Percentiles rank a stretch among this genome's conserved stretches.
Evolutionary conservation across 2,113 vertebrate genomes (phyloP).

Genomic region (Rhipidura dahli): DNA sequence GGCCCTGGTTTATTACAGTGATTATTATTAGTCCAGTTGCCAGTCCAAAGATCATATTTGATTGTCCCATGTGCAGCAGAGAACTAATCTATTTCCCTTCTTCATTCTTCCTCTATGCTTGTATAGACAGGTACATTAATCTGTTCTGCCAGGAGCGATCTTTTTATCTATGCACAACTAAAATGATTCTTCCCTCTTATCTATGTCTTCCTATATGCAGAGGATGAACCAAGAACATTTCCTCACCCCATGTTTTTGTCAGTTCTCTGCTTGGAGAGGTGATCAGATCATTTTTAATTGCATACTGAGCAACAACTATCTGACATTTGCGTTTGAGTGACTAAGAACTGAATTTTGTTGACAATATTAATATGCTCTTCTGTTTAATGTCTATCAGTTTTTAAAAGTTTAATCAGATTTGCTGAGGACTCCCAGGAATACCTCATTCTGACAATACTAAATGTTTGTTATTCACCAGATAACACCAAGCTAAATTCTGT

Average conservation of each 20-base stretch:
- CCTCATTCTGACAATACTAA: not conserved
- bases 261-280: slow-evolving; percentile 22
- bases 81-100: slow-evolving; percentile 35
- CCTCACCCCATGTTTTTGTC: not conserved
- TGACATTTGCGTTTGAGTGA: slow-evolving; percentile 23
- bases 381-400: not conserved
- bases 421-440: not conserved
- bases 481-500: not conserved
- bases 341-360: not conserved
- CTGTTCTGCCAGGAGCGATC: not conserved
- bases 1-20: not conserved
- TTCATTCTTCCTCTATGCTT: slow-evolving; percentile 8
- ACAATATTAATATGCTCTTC: not conserved
- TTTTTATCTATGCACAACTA: slow-evolving; percentile 34
- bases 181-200: slow-evolving; percentile 29
- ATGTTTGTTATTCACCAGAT: not conserved
- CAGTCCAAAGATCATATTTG: slow-evolving; percentile 1
- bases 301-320: slow-evolving; percentile 2
- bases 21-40: slow-evolving; percentile 35
- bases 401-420: not conserved
- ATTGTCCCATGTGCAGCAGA: not conserved
- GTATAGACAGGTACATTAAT: slow-evolving; percentile 23
- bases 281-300: slow-evolving; percentile 37
- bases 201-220: not conserved
- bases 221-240: not conserved